Percentiles rank a stretch among this genome's conserved stretches.
phyloP scores from a whole-genome alignment of 1,140 invertebrate genomes.

The Physella acuta region DNA sequence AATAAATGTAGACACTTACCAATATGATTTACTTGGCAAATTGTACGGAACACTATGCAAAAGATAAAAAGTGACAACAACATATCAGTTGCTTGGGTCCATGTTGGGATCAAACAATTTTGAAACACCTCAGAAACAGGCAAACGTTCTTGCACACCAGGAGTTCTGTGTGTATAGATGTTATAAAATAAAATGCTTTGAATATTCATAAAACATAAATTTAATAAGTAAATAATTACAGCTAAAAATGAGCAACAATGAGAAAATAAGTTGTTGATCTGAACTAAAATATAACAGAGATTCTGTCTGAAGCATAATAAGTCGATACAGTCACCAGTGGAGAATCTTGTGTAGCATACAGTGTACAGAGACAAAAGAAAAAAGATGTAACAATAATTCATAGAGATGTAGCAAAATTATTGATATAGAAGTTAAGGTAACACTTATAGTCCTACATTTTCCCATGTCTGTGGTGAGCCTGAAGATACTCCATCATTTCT shows the following conservation, averaged over 20 bases:
- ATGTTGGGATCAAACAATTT: constrained; percentile 41
- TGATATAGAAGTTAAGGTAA: background rate
- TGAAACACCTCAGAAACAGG: constrained; percentile 34
- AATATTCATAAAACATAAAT: background rate
- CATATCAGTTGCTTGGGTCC: constrained; percentile 30
- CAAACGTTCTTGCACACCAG: constrained; percentile 28
- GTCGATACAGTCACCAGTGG: background rate
- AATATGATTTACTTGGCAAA: constrained; percentile 24
- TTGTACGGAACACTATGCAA: constrained; percentile 34
- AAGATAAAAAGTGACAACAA: constrained; percentile 25
- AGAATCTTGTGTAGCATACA: too few relatives aligned
- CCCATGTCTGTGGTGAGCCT: constrained; percentile 26
- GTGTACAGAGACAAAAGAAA: background rate
- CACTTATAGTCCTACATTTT: background rate
- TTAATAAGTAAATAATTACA: background rate
- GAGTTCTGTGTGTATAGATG: background rate
- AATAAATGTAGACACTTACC: constrained; percentile 25
- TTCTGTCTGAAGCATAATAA: background rate
- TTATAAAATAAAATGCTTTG: background rate
- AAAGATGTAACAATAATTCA: background rate
- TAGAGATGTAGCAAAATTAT: background rate
- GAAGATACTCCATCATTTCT: constrained; percentile 31
- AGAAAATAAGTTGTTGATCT: background rate
- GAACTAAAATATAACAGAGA: background rate
- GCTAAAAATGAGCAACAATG: background rate